A percentile compares a stretch with the other conserved stretches of the same genome.
Conservation (phyloP, 1,140 invertebrate genomes). For the Argopecten irradians region DNA sequence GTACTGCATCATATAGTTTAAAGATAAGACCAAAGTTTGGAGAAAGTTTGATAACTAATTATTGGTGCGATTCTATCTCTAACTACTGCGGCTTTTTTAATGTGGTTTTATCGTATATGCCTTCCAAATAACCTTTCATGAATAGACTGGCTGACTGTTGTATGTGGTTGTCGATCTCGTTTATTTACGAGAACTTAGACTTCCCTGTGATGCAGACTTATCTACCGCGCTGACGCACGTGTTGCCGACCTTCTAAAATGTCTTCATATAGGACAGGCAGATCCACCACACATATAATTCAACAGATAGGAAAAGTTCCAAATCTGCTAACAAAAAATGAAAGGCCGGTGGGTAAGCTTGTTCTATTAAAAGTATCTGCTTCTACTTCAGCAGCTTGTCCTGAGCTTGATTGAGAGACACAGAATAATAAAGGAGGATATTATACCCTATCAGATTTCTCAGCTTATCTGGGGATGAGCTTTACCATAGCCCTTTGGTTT, state of each 20-base stretch:
- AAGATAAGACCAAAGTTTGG: slow-evolving; percentile 22
- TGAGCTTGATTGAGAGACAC: background rate
- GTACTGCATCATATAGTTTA: background rate
- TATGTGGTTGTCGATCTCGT: background rate
- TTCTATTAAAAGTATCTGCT: background rate
- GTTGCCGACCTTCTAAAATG: background rate
- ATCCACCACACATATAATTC: background rate
- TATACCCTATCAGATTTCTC: background rate
- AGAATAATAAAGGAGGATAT: background rate
- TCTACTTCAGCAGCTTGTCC: background rate
- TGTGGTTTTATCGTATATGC: slow-evolving; percentile 6
- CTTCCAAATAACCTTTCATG: slow-evolving; percentile 10
- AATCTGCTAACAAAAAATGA: background rate
- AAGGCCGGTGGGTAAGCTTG: background rate
- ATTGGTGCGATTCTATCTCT: background rate
- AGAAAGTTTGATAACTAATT: slow-evolving; percentile 18
- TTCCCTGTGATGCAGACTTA: slow-evolving; percentile 15
- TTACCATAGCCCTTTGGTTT: background rate
- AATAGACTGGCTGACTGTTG: background rate
- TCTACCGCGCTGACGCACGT: slow-evolving; percentile 12
- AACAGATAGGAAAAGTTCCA: slow-evolving; percentile 16
- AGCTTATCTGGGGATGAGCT: background rate
- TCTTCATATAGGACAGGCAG: background rate
- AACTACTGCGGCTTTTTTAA: background rate
- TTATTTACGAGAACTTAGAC: background rate